These are phyloP conservation scores for Gobio occitaniae DNA, from an alignment of 2,797 vertebrate species.

Conservation along the genomic window DNA sequence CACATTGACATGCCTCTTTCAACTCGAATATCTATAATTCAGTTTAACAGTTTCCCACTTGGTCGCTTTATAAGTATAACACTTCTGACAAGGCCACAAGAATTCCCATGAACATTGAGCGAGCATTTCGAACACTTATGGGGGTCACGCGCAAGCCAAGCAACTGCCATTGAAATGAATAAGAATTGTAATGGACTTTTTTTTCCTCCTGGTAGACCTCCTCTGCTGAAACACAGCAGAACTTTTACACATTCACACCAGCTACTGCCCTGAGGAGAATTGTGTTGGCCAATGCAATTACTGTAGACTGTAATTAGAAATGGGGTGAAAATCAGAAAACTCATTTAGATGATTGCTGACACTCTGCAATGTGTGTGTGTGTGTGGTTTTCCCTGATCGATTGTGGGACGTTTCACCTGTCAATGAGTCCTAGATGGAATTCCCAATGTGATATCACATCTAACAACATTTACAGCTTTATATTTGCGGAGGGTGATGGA, in stretches of 20 bases:
- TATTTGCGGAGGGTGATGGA: conserved; percentile 31
- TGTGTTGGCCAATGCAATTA: conserved; percentile 16
- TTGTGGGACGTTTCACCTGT: conserved; percentile 48
- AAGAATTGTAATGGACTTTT: background rate
- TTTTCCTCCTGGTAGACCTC: too few relatives aligned
- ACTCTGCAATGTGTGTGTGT: background rate
- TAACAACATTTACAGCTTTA: conserved; percentile 1
- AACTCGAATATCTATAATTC: background rate
- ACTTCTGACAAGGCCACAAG: background rate
- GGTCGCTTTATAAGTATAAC: background rate
- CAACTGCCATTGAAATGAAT: background rate
- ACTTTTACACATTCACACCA: background rate
- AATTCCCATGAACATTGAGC: conserved; percentile 4
- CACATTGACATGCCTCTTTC: background rate
- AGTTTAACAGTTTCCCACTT: background rate
- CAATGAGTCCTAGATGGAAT: background rate
- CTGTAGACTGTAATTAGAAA: conserved; percentile 15
- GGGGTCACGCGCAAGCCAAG: background rate
- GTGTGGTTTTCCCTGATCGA: conserved; percentile 32
- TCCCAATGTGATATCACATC: conserved; percentile 27
- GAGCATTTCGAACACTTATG: background rate
- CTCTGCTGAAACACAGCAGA: background rate
- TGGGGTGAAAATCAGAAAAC: conserved; percentile 6
- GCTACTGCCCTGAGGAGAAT: background rate
- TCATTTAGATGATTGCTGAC: conserved; percentile 8